Evolutionary conservation across 2,888 invertebrate genomes (phyloP), one percentile per base, ranked within the genome.

Genomic region (Apeira syringaria): DNA sequence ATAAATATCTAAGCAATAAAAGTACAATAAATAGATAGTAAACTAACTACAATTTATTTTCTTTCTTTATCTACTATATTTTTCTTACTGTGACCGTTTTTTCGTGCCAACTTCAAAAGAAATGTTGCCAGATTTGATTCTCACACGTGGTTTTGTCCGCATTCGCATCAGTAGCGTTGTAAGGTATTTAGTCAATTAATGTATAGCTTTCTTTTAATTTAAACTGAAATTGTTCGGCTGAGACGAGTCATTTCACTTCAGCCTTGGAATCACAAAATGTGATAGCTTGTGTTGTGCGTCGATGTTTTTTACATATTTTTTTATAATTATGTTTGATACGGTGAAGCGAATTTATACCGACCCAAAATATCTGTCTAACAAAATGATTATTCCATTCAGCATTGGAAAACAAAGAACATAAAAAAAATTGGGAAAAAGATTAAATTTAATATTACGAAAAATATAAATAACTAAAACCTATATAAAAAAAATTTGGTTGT

Each of bases 101-200:
- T 18, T 38, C 44, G 45, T 46, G 45, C 45, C 45, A 46, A 46
- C 45, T 46, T 45, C 45, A 45, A 30, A 22, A n/a, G 27, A 31
- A 35, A 27, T 41, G 42, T 20, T 12, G 27, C 33, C 8, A 0
- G 17, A n/a, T n/a, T 47, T 52, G 5, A 58, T 62, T 59, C 48
- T 52, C 62, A 61, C 20, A 11, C 20, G 13, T 18, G 33, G 3
- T 2, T 5, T 6, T 1, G 30, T 12, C 39, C 26, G 35, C 60
- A 58, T 40, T 50, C 64, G 62, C 70, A 74, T 74, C 59, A 57
- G 61, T 82, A 81, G 80, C 76, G 68, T 66, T 77, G 75, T 85
- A 87, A 88, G 87, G 72, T 89, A 86, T 88, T 85, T 88, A 89
- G 89, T 88, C 88, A 88, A 89, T 87, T 88, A 89, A 80, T 79